Percentiles rank a stretch among this genome's conserved stretches.
Evolutionary conservation across 2,888 invertebrate species (phyloP).

Genomic region (Eurytoma californica): DNA sequence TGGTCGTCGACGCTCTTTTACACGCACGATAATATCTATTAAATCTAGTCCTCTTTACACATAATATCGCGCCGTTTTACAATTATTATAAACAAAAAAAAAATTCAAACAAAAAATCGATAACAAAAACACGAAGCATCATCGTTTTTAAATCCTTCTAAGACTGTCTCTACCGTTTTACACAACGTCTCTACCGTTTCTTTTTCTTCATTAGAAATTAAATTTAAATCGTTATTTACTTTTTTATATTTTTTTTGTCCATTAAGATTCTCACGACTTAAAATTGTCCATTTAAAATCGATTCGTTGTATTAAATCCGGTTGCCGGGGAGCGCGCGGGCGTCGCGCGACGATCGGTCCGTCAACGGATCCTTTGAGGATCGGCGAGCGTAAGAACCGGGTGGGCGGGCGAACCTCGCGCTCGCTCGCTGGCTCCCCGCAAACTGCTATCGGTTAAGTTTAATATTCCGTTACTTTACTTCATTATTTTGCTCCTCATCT

Average conservation of each 20-base stretch:
- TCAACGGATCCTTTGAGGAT: too few relatives aligned
- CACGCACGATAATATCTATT: constrained; percentile 44
- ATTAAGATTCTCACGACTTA: constrained; percentile 9
- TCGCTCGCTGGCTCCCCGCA: constrained; percentile 32
- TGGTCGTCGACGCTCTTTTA: constrained; percentile 51
- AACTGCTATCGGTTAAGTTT: constrained; percentile 36
- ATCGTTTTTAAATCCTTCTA: constrained; percentile 19
- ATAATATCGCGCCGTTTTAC: constrained; percentile 49
- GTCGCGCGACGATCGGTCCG: neutral
- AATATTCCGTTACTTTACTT: constrained; percentile 10
- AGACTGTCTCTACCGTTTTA: constrained; percentile 16
- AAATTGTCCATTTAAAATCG: constrained; percentile 63
- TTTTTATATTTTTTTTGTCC: neutral
- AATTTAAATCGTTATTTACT: neutral
- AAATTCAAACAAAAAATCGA: constrained; percentile 53
- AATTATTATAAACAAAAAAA: constrained; percentile 46
- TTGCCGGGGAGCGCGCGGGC: constrained; percentile 69
- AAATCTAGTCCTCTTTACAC: constrained; percentile 42
- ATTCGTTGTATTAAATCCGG: constrained; percentile 74
- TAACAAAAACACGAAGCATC: constrained; percentile 56
- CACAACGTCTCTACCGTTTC: constrained; percentile 11
- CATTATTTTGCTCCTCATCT: constrained; percentile 4
- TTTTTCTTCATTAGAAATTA: neutral
- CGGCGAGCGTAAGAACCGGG: too few relatives aligned
- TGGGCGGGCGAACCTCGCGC: neutral